These are phyloP conservation scores for Silurus asotus DNA, from an alignment of 2,113 vertebrate genomes.

Conservation along the genomic window DNA sequence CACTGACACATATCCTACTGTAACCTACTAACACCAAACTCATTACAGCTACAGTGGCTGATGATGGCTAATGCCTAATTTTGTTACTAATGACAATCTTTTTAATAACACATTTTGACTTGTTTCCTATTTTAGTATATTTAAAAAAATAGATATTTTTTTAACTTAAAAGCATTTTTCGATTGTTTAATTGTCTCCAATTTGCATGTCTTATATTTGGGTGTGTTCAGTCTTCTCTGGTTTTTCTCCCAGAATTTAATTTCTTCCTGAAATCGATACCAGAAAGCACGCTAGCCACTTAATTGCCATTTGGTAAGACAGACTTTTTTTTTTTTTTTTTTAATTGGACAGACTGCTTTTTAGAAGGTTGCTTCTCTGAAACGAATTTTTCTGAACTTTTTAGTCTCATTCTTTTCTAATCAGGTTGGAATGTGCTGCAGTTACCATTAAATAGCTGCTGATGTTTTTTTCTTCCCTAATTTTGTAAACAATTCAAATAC, in stretches of 20 bases:
- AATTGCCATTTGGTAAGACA: not conserved
- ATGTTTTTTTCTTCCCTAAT: not conserved
- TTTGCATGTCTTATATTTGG: not conserved
- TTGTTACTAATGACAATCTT: not conserved
- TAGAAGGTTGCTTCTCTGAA: not conserved
- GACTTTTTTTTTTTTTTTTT: not conserved
- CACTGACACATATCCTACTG: not conserved
- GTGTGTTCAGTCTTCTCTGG: not conserved
- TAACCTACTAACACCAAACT: not conserved
- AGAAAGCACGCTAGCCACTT: constrained; percentile 21
- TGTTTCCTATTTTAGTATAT: not conserved
- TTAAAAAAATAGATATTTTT: no score
- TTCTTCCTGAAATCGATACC: not conserved
- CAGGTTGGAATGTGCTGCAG: not conserved
- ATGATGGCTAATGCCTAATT: not conserved
- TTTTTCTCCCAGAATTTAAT: not conserved
- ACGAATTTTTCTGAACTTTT: not conserved
- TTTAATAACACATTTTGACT: not conserved
- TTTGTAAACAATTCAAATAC: not conserved
- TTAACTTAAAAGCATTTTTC: not conserved
- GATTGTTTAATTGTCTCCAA: not conserved
- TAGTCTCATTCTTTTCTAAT: not conserved
- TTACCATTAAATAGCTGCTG: not conserved
- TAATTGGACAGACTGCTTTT: not conserved
- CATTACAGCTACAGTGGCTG: not conserved